phyloP scores from a whole-genome alignment of 2,113 vertebrate genomes.

The Tyrannus savana region DNA sequence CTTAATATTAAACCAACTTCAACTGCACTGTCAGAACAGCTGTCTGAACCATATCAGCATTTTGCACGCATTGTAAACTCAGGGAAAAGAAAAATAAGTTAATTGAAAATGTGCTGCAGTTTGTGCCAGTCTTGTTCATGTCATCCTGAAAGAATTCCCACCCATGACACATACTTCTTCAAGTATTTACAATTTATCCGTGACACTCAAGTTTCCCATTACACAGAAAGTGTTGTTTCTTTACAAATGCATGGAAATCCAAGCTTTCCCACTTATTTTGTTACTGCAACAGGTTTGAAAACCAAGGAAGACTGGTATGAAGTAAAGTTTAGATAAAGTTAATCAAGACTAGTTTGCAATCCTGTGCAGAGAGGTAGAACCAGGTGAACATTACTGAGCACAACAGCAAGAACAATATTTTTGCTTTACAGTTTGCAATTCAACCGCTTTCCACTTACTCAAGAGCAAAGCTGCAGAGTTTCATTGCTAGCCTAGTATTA shows the following conservation, averaged over 20 bases:
- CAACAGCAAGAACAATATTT: neutral
- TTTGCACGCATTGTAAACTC: slow-evolving; percentile 15
- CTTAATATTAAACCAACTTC: neutral
- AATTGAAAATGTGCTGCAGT: neutral
- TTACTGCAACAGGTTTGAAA: neutral
- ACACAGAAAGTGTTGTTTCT: neutral
- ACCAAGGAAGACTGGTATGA: neutral
- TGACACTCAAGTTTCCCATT: neutral
- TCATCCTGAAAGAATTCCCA: slow-evolving; percentile 12
- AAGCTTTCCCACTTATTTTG: neutral
- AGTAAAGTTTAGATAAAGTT: neutral
- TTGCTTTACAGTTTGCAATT: neutral
- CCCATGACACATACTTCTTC: neutral
- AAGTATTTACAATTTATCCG: neutral
- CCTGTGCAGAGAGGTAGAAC: neutral
- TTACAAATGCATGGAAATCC: neutral
- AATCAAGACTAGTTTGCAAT: neutral
- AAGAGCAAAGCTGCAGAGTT: neutral
- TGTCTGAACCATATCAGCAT: slow-evolving; percentile 11
- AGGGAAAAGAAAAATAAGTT: neutral
- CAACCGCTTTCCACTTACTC: neutral
- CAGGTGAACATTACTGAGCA: neutral
- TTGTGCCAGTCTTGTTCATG: neutral
- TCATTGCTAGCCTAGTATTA: neutral
- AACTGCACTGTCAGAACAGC: neutral